Percentiles rank a stretch among this genome's conserved stretches.
Evolutionary conservation across 2,888 invertebrate genomes (phyloP).

Genomic region (Himalopsyche tibetana): DNA sequence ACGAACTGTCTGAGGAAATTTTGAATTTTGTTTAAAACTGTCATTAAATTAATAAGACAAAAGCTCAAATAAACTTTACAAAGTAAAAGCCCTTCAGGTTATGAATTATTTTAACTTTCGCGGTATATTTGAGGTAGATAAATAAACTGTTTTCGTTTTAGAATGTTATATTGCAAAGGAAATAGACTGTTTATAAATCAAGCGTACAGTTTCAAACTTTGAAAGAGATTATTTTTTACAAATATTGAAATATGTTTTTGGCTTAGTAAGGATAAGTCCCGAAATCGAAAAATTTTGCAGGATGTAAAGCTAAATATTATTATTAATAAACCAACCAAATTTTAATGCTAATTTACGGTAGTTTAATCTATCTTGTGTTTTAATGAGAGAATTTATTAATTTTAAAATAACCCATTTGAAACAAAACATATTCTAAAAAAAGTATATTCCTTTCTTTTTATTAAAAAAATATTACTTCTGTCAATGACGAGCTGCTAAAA

Average conservation of each 20-base stretch:
- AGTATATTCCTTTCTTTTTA: too few species aligned
- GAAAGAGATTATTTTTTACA: too few species aligned
- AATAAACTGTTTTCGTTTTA: constrained; percentile 53
- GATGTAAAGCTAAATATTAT: too few species aligned
- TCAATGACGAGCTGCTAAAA: too few species aligned
- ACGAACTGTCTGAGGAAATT: constrained; percentile 48
- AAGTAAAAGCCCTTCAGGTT: constrained; percentile 48
- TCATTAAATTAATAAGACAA: constrained; percentile 65
- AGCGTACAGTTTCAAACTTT: not conserved
- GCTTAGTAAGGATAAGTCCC: not conserved
- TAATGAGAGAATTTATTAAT: too few species aligned
- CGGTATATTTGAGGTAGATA: not conserved
- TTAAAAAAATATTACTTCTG: too few species aligned
- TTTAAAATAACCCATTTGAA: too few species aligned
- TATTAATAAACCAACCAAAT: too few species aligned
- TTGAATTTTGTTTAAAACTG: constrained; percentile 62
- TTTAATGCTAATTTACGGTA: too few species aligned
- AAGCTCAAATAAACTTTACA: constrained; percentile 59
- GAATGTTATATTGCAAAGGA: not conserved
- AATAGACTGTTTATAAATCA: constrained; percentile 3
- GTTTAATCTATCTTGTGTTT: too few species aligned
- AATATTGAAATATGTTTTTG: not conserved
- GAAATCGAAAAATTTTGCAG: too few species aligned
- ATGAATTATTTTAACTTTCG: constrained; percentile 51
- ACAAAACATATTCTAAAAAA: too few species aligned